Evolutionary conservation across 2,797 vertebrate genomes (phyloP).

Genomic region (Adrianichthys oophorus): DNA sequence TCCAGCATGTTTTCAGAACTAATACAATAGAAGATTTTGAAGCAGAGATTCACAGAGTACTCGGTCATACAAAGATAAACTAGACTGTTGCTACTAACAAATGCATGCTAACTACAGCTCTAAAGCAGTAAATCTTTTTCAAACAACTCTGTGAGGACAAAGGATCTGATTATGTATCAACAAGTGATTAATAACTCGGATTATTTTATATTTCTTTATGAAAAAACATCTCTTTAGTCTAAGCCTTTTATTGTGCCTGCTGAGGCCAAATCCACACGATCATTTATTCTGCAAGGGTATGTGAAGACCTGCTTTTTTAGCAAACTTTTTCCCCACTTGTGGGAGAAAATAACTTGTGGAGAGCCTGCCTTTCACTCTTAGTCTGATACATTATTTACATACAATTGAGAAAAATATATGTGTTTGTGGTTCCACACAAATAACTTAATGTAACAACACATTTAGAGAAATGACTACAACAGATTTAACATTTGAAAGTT

Average conservation of each 20-base stretch:
- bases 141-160: constrained; percentile 4
- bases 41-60: too few relatives aligned
- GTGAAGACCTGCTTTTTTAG: constrained; percentile 25
- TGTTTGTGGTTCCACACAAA: too few relatives aligned
- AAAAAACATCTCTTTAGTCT: constrained; percentile 16
- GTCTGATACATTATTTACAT: too few relatives aligned
- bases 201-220: constrained; percentile 5
- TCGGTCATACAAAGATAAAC: too few relatives aligned
- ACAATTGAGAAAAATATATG: too few relatives aligned
- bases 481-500: too few relatives aligned
- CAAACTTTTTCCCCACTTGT: constrained; percentile 12
- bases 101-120: not conserved
- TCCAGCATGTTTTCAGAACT: constrained; percentile 45
- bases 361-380: too few relatives aligned
- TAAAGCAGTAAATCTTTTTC: constrained; percentile 8
- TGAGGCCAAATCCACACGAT: constrained; percentile 29
- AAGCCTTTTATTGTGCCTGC: constrained; percentile 22
- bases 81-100: too few relatives aligned
- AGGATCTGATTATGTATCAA: constrained; percentile 3
- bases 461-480: too few relatives aligned
- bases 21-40: constrained; percentile 7
- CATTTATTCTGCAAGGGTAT: constrained; percentile 33
- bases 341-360: too few relatives aligned
- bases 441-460: too few relatives aligned
- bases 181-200: constrained; percentile 14